Evolutionary conservation across 2,113 vertebrate genomes (phyloP).

Genomic region (Tamias sibiricus): DNA sequence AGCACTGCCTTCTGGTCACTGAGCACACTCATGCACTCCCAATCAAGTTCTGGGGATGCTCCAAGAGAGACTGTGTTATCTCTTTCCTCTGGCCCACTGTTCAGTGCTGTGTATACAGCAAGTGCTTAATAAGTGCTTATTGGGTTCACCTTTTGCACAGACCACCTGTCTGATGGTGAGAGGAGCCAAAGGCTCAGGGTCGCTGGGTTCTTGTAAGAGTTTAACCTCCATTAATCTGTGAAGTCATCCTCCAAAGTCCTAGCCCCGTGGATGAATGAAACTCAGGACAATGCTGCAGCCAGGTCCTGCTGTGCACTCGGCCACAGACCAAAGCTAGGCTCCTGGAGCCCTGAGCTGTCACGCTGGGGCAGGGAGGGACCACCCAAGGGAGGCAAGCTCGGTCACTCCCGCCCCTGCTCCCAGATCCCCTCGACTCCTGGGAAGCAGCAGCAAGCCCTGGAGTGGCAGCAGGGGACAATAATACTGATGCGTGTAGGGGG

Average conservation of each 20-base stretch:
- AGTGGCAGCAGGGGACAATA: not conserved
- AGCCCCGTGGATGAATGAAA: not conserved
- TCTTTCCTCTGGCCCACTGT: no score
- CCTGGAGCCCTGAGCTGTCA: not conserved
- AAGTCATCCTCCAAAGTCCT: not conserved
- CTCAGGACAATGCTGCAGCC: not conserved
- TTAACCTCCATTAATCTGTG: not conserved
- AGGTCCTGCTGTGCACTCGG: accelerated
- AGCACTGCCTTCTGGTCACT: not conserved
- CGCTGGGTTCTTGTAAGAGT: not conserved
- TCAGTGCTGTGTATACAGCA: accelerated
- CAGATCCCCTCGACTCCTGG: not conserved
- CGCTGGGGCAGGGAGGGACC: not conserved
- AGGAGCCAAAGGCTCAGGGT: not conserved
- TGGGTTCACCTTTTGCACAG: not conserved
- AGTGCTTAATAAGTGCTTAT: not conserved
- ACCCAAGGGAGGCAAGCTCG: not conserved
- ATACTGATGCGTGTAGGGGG: not conserved
- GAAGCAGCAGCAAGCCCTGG: not conserved
- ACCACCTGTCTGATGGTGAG: not conserved
- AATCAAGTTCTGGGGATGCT: accelerated
- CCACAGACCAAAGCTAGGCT: accelerated
- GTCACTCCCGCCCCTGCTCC: not conserved
- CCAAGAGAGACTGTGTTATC: accelerated
- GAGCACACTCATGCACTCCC: accelerated